A percentile compares a stretch with the other conserved stretches of the same genome.
These are phyloP conservation scores for Gadopsis marmoratus DNA, from an alignment of 2,797 vertebrate species.

Conservation along the genomic window DNA sequence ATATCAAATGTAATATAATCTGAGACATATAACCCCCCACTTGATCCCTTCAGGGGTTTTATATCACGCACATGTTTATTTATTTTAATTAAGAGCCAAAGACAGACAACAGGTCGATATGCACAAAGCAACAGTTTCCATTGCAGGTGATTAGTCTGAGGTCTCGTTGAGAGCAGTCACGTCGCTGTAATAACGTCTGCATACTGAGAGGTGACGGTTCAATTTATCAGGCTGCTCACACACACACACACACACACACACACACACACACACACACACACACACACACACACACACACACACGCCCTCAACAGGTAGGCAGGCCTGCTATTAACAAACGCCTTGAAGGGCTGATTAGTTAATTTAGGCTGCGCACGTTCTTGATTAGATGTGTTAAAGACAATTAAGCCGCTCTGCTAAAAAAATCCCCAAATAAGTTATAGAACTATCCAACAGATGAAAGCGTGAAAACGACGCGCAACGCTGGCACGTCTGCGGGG, in stretches of 20 bases:
- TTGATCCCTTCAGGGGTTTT: constrained; percentile 24
- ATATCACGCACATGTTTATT: constrained; percentile 58
- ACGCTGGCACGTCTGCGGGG: rapidly evolving
- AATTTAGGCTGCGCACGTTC: constrained; percentile 63
- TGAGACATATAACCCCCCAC: constrained; percentile 20
- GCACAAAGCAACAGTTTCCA: constrained; percentile 77
- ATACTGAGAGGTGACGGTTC: constrained; percentile 81
- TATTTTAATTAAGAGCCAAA: constrained; percentile 65
- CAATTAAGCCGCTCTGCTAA: constrained; percentile 50
- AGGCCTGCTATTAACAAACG: constrained; percentile 55
- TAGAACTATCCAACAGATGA: constrained; percentile 52
- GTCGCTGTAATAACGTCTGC: constrained; percentile 82
- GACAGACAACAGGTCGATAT: constrained; percentile 77
- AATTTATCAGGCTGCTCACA: constrained; percentile 72
- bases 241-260: constrained; percentile 8
- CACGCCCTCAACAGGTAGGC: constrained; percentile 81
- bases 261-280: constrained; percentile 8
- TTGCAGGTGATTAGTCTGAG: constrained; percentile 78
- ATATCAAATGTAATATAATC: constrained; percentile 9
- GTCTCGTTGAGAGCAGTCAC: constrained; percentile 72
- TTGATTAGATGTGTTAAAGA: constrained; percentile 55
- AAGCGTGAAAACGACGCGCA: constrained; percentile 16
- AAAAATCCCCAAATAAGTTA: constrained; percentile 71
- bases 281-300: too few relatives aligned
- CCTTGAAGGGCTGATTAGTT: constrained; percentile 60